Conservation (phyloP, 2,113 vertebrate species). For the Gymnocephalus cernua region DNA sequence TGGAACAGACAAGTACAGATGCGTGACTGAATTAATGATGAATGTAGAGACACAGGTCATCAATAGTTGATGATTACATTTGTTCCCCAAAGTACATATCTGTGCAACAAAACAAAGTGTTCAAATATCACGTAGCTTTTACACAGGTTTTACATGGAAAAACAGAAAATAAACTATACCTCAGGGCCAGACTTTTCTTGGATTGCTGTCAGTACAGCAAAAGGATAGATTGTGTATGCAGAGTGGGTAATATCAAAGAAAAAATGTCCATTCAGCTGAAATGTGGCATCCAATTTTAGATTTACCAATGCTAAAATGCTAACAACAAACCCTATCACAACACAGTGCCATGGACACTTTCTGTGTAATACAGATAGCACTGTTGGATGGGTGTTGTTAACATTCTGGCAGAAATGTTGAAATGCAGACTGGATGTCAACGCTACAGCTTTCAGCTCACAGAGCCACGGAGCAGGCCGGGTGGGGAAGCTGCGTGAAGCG, state of each 20-base stretch:
- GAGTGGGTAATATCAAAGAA: not conserved
- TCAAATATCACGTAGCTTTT: not conserved
- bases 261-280: constrained; percentile 1
- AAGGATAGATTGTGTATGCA: not conserved
- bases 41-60: constrained; percentile 33
- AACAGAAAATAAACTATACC: not conserved
- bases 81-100: constrained; percentile 23
- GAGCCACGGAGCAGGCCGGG: constrained; percentile 7
- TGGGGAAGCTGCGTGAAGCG: constrained; percentile 22
- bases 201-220: not conserved
- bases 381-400: constrained; percentile 18
- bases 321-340: not conserved
- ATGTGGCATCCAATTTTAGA: not conserved
- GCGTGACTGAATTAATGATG: constrained; percentile 53
- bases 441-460: constrained; percentile 35
- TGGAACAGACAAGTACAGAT: constrained; percentile 22
- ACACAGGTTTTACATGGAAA: constrained; percentile 7
- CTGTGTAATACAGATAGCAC: constrained; percentile 20
- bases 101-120: not conserved
- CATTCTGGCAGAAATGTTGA: constrained; percentile 45
- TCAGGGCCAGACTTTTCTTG: not conserved
- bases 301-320: not conserved
- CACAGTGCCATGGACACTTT: constrained; percentile 6
- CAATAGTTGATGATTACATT: constrained; percentile 48
- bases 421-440: constrained; percentile 6